Percentiles rank a stretch among this genome's conserved stretches.
Evolutionary conservation across 1,140 invertebrate genomes (phyloP).

Genomic region (Zeugodacus cucurbitae): DNA sequence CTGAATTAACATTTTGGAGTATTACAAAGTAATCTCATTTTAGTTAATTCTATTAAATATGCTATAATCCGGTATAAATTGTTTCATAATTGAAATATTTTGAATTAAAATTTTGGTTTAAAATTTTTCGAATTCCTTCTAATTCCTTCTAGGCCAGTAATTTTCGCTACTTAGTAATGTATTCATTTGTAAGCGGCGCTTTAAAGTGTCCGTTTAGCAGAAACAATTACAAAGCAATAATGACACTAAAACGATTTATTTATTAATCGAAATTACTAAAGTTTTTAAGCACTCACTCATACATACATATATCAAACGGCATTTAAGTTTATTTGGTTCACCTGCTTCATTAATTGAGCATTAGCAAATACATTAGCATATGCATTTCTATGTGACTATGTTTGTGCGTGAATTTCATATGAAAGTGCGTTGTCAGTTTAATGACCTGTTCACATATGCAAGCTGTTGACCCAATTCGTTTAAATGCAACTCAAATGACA

Average conservation of each 20-base stretch:
- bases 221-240: too few species aligned
- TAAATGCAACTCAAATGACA: conserved; percentile 17
- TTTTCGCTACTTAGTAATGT: too few species aligned
- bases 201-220: too few species aligned
- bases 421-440: neutral
- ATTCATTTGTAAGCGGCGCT: too few species aligned
- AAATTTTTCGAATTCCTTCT: too few species aligned
- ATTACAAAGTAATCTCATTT: too few species aligned
- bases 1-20: too few species aligned
- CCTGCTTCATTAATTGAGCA: neutral
- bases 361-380: neutral
- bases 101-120: too few species aligned
- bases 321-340: neutral
- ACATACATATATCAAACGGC: neutral
- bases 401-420: neutral
- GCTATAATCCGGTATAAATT: too few species aligned
- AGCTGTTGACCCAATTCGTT: neutral
- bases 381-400: neutral
- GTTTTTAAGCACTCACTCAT: neutral
- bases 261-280: neutral
- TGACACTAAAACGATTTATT: neutral
- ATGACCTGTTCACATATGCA: conserved; percentile 6
- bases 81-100: too few species aligned
- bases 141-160: too few species aligned
- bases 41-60: too few species aligned